A percentile compares a stretch with the other conserved stretches of the same genome.
Evolutionary conservation across 2,797 vertebrate genomes (phyloP).

Genomic region (Craterocephalus amniculus): DNA sequence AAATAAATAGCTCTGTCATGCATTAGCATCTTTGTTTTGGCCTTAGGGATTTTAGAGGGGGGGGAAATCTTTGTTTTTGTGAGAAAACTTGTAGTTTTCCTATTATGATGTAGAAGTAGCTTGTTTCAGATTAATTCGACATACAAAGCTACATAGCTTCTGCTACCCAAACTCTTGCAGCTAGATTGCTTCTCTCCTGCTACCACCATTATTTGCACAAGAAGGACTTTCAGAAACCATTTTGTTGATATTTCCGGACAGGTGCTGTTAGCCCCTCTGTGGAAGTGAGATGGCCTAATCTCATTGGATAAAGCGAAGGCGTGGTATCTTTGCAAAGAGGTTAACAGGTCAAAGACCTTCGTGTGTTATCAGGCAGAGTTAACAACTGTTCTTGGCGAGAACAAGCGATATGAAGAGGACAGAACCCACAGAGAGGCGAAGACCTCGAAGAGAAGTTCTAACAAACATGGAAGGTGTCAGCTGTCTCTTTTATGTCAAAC

Average conservation of each 20-base stretch:
- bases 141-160: too few relatives aligned
- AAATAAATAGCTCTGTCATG: too few relatives aligned
- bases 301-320: constrained; percentile 72
- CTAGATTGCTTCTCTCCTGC: too few relatives aligned
- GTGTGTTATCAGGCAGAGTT: constrained; percentile 40
- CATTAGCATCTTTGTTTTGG: background rate
- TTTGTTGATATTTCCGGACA: constrained; percentile 36
- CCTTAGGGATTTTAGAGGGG: too few relatives aligned
- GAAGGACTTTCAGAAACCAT: constrained; percentile 22
- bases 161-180: background rate
- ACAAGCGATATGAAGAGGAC: constrained; percentile 12
- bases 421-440: constrained; percentile 39
- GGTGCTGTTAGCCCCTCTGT: background rate
- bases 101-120: background rate
- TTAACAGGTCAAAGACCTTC: constrained; percentile 27
- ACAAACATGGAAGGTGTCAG: background rate
- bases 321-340: constrained; percentile 29
- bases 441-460: constrained; percentile 11
- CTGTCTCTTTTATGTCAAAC: background rate
- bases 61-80: too few relatives aligned
- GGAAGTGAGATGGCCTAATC: background rate
- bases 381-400: constrained; percentile 15
- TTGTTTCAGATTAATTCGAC: background rate
- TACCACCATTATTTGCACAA: too few relatives aligned
- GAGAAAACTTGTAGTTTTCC: too few relatives aligned